Conservation (phyloP, 2,113 vertebrate genomes). For the Spea bombifrons region DNA sequence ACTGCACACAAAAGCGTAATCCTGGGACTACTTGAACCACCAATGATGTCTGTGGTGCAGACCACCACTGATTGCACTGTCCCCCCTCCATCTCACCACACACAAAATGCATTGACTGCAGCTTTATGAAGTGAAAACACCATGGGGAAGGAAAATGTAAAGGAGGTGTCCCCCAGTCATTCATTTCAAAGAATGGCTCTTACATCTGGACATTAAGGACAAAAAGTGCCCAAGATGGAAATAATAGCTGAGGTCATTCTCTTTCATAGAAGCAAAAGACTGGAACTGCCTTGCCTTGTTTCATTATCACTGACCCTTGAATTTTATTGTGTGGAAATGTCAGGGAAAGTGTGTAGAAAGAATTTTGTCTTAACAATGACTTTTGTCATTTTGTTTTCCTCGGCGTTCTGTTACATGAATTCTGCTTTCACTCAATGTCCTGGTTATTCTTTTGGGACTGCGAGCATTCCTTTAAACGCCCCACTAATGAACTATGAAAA, state of each 20-base stretch:
- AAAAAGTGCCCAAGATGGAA: slow-evolving; percentile 76
- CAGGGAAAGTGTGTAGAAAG: slow-evolving; percentile 80
- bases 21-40: slow-evolving; percentile 91
- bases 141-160: slow-evolving; percentile 81
- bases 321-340: slow-evolving; percentile 80
- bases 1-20: slow-evolving; percentile 90
- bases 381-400: slow-evolving; percentile 67
- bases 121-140: slow-evolving; percentile 97
- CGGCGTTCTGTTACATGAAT: slow-evolving; percentile 40
- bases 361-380: slow-evolving; percentile 69
- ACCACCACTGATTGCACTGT: slow-evolving; percentile 88
- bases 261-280: slow-evolving; percentile 71
- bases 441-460: too few species aligned
- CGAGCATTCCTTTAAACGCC: too few species aligned
- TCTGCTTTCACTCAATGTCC: slow-evolving; percentile 39
- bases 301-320: slow-evolving; percentile 86
- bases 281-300: slow-evolving; percentile 84
- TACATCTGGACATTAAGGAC: slow-evolving; percentile 86
- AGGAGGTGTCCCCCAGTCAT: slow-evolving; percentile 82
- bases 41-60: slow-evolving; percentile 83
- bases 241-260: slow-evolving; percentile 80
- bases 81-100: slow-evolving; percentile 67
- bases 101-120: slow-evolving; percentile 92
- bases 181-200: slow-evolving; percentile 72
- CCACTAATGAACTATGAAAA: too few species aligned